Percentiles rank a stretch among this genome's conserved stretches.
Conservation (phyloP, 2,113 vertebrate species). For the Falcunculus frontatus region DNA sequence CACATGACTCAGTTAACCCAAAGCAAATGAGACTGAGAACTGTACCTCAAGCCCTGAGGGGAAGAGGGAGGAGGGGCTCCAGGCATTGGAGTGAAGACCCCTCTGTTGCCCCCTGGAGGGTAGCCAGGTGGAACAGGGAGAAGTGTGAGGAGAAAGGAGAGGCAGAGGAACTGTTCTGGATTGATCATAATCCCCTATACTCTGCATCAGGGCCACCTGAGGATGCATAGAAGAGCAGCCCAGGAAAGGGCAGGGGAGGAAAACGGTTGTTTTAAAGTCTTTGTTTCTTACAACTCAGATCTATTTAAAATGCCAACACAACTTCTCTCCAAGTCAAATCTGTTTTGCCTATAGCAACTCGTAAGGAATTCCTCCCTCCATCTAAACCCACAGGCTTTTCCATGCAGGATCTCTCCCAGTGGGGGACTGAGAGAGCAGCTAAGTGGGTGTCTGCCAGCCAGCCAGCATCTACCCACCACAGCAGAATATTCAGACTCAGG, state of each 20-base stretch:
- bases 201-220: neutral
- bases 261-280: neutral
- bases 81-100: rapidly evolving
- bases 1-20: neutral
- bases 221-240: no score
- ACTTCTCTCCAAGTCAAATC: neutral
- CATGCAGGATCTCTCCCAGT: rapidly evolving
- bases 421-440: neutral
- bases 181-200: neutral
- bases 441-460: neutral
- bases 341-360: neutral
- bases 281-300: neutral
- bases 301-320: neutral
- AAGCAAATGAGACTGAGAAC: neutral
- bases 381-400: neutral
- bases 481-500: neutral
- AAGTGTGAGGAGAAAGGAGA: neutral
- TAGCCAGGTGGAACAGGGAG: neutral
- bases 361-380: rapidly evolving
- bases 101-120: no score
- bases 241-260: neutral
- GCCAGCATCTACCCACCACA: neutral
- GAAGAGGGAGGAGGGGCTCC: rapidly evolving
- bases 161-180: rapidly evolving
- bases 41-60: no score